Percentiles rank a stretch among this genome's conserved stretches.
These are phyloP conservation scores for Babyrousa celebensis DNA, from an alignment of 2,797 vertebrate genomes.

Conservation along the genomic window DNA sequence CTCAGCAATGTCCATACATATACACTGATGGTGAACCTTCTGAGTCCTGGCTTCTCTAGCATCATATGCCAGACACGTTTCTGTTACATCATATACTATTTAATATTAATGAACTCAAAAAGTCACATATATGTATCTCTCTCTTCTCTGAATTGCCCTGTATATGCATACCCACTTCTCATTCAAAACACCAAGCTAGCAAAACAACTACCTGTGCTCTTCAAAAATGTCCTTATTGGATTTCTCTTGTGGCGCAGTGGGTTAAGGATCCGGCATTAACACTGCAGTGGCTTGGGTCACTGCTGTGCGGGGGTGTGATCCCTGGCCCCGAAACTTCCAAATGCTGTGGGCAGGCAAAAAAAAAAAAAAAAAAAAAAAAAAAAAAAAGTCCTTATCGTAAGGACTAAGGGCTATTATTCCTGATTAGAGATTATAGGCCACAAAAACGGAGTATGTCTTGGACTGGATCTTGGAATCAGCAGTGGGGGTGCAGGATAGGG, in stretches of 20 bases:
- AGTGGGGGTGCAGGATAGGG: too few relatives aligned
- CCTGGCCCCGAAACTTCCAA: too few relatives aligned
- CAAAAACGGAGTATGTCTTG: not conserved
- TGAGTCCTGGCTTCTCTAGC: not conserved
- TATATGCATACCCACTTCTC: not conserved
- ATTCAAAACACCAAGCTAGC: not conserved
- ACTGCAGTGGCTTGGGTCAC: too few relatives aligned
- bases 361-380: too few relatives aligned
- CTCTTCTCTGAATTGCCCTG: not conserved
- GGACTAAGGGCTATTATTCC: not conserved
- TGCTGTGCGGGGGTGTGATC: too few relatives aligned
- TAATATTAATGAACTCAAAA: not conserved
- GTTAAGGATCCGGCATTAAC: too few relatives aligned
- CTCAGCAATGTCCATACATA: not conserved
- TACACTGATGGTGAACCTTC: not conserved
- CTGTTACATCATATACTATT: not conserved
- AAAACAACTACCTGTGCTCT: not conserved
- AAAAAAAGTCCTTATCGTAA: too few relatives aligned
- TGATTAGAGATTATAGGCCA: not conserved
- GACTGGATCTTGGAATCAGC: not conserved
- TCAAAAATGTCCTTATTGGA: not conserved
- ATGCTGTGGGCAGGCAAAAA: too few relatives aligned
- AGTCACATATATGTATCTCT: too few relatives aligned
- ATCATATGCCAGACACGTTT: not conserved
- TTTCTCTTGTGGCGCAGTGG: too few relatives aligned